A percentile compares a stretch with the other conserved stretches of the same genome.
phyloP scores from a whole-genome alignment of 2,113 vertebrate genomes.

The Hemiprocne comata region DNA sequence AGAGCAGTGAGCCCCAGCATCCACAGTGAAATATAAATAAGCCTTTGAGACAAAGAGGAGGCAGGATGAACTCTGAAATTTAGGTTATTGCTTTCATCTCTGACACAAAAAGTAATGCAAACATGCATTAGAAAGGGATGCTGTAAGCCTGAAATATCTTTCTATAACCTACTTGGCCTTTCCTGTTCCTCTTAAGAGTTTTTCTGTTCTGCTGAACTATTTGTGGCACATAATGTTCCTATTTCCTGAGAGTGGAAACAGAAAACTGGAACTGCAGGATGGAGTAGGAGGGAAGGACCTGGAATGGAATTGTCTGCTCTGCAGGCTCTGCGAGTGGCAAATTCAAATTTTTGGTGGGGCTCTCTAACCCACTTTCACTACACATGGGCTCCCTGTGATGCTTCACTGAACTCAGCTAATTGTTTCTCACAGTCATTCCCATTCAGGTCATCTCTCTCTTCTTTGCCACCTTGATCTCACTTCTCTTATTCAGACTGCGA shows the following conservation, averaged over 20 bases:
- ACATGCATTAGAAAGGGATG: background rate
- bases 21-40: conserved; percentile 6
- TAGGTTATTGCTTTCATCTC: conserved; percentile 20
- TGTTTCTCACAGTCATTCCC: background rate
- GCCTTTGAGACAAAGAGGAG: conserved; percentile 4
- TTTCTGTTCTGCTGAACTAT: conserved; percentile 21
- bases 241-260: conserved; percentile 44
- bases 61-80: conserved; percentile 26
- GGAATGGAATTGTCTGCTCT: background rate
- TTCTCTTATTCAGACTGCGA: background rate
- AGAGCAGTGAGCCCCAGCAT: background rate
- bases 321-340: conserved; percentile 23
- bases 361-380: background rate
- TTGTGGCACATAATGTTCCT: conserved; percentile 15
- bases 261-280: conserved; percentile 26
- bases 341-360: conserved; percentile 25
- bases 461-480: background rate
- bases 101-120: conserved; percentile 17
- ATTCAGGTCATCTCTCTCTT: background rate
- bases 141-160: conserved; percentile 33
- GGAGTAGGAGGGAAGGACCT: conserved; percentile 21
- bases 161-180: background rate
- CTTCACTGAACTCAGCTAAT: background rate
- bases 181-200: conserved; percentile 3
- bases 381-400: background rate